Evolutionary conservation across 2,888 invertebrate species (phyloP).

Genomic region (Molorchus minor): DNA sequence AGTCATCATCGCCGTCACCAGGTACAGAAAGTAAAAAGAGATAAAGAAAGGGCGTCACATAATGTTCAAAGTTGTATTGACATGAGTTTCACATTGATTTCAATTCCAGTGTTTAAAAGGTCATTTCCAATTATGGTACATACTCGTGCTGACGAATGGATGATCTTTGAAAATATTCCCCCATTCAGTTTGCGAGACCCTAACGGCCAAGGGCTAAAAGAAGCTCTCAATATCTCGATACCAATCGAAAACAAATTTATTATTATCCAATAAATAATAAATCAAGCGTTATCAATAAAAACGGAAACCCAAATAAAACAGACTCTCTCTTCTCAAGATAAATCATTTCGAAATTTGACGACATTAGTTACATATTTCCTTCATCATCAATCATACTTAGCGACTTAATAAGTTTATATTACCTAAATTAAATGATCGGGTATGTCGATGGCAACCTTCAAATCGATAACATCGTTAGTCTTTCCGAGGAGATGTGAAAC

Average conservation of each 20-base stretch:
- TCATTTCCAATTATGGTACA: too few relatives aligned
- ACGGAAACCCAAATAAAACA: slow-evolving; percentile 1
- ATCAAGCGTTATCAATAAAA: not conserved
- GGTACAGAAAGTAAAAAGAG: too few relatives aligned
- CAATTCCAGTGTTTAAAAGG: too few relatives aligned
- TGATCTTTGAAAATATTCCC: too few relatives aligned
- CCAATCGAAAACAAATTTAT: not conserved
- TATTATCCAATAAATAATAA: slow-evolving; percentile 1
- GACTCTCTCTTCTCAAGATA: slow-evolving; percentile 23
- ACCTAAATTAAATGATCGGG: slow-evolving; percentile 38
- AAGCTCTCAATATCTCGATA: too few relatives aligned
- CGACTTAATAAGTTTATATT: slow-evolving; percentile 35
- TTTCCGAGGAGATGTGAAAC: not conserved
- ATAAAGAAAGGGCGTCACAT: too few relatives aligned
- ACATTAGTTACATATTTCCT: slow-evolving; percentile 32
- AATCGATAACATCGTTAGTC: slow-evolving; percentile 30
- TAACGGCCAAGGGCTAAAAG: too few relatives aligned
- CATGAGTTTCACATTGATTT: too few relatives aligned
- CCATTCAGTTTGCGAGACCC: too few relatives aligned
- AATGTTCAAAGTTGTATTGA: too few relatives aligned
- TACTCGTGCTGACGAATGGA: too few relatives aligned
- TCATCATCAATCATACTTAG: slow-evolving; percentile 38
- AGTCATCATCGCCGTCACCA: too few relatives aligned
- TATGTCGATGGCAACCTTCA: slow-evolving; percentile 29
- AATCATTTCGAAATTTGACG: slow-evolving; percentile 34